Base-by-base conservation (phyloP, 2,113 vertebrate genomes). In the Colossoma macropomum region DNA sequence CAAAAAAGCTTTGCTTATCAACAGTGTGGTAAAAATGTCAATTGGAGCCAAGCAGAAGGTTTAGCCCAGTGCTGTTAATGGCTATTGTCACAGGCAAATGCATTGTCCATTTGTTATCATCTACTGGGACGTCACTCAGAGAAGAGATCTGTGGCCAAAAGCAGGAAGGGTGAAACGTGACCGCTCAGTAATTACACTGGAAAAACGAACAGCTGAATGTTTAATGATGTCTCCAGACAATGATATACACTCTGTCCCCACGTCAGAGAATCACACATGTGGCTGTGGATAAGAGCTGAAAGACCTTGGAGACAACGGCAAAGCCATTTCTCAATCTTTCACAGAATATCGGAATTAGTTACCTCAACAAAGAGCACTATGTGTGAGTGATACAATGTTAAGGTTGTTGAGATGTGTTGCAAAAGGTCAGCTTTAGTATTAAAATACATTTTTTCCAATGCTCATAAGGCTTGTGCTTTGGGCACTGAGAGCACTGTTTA, bases 141-240 rank as follows among this genome's bases (percentile, higher is more conserved):
- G 68, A 62, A 23, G 25, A 54, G 17, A 70, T 73, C 62, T 75
- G 68, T 74, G 79, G 60, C 62, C 76, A 81, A 68, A 76, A 62
- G 25, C 73, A 82, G 71, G 41, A 80, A 32, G 62, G 62, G 45
- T 79, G 86, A 87, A 84, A 84, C 1, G 11, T 75, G 86, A 87
- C 45, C 82, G 11, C 38, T 27, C 27, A 19, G 76, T 78, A 84
- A 84, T 82, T 62, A 70, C 75, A 62, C 54, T 56, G 85, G 72
- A 81, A 87, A 81, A 78, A 84, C 75, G 83, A 80, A 77, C 75
- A 87, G 73, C 52, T 87, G 79, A 87, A 87, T 87, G 74, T 84
- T 84, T 84, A 79, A 84, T 84, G 79, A 60, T 38, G 10, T 79
- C 66, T 41, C 48, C 79, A 79, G 82, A 87, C 82, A 82, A 41